Percentiles rank a stretch among this genome's conserved stretches.
Evolutionary conservation across 2,797 vertebrate genomes (phyloP).

Genomic region (Tauraco hartlaubi): DNA sequence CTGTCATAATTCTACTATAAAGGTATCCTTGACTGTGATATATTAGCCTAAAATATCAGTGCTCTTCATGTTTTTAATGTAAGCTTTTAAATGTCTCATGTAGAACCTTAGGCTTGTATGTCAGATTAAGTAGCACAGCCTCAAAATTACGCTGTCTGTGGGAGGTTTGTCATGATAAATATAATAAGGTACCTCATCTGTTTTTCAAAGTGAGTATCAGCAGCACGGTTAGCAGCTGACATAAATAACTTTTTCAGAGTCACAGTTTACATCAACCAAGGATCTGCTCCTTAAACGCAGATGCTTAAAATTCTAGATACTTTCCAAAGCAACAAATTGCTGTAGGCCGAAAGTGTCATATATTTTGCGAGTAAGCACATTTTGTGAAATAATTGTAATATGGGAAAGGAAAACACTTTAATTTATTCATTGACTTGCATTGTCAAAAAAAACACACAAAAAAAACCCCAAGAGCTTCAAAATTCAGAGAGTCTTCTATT

Average conservation of each 20-base stretch:
- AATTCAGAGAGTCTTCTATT: not conserved
- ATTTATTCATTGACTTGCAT: not conserved
- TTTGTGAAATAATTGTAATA: not conserved
- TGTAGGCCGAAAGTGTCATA: not conserved
- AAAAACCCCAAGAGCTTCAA: not conserved
- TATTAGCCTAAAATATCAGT: not conserved
- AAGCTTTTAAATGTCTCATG: not conserved
- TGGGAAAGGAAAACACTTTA: not conserved
- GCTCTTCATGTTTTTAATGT: not conserved
- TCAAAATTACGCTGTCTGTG: not conserved
- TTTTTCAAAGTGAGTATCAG: not conserved
- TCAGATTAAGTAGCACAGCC: not conserved
- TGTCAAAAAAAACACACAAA: not conserved
- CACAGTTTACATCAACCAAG: not conserved
- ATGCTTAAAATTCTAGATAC: not conserved
- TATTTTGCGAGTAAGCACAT: not conserved
- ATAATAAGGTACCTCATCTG: not conserved
- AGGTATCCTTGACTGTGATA: not conserved
- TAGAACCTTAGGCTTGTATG: not conserved
- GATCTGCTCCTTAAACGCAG: not conserved
- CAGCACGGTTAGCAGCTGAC: not conserved
- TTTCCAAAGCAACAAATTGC: not conserved
- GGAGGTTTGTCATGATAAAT: not conserved
- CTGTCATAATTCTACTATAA: not conserved
- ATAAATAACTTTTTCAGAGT: not conserved